These are phyloP conservation scores for Eolophus roseicapilla DNA, from an alignment of 2,113 vertebrate genomes.

Conservation along the genomic window DNA sequence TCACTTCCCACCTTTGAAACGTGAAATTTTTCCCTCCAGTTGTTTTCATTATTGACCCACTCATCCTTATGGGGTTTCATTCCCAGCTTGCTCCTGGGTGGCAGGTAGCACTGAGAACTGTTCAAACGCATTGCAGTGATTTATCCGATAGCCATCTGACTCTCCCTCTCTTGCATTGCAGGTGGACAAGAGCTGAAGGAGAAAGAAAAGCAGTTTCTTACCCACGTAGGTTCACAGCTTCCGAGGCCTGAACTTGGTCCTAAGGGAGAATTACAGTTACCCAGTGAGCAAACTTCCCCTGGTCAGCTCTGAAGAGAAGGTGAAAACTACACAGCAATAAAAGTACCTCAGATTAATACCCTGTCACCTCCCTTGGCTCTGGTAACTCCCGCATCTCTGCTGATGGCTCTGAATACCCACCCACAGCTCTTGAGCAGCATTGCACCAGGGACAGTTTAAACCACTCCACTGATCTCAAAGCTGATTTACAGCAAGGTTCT, in stretches of 20 bases:
- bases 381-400: neutral
- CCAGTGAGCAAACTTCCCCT: neutral
- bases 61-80: rapidly evolving
- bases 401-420: neutral
- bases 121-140: rapidly evolving
- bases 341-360: neutral
- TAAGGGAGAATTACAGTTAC: neutral
- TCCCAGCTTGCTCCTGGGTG: neutral
- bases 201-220: neutral
- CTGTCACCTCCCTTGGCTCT: neutral
- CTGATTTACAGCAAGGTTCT: neutral
- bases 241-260: rapidly evolving
- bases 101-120: neutral
- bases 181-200: neutral
- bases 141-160: rapidly evolving
- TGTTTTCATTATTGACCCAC: neutral
- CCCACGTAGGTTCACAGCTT: neutral
- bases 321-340: neutral
- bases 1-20: neutral
- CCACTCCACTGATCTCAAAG: neutral
- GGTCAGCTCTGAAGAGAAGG: neutral
- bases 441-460: neutral
- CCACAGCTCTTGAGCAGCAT: neutral
- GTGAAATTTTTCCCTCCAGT: neutral
- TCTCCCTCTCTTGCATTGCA: neutral